Evolutionary conservation across 2,888 invertebrate species (phyloP), one percentile per base, ranked within the genome.

Genomic region (Stegophylla sp.): DNA sequence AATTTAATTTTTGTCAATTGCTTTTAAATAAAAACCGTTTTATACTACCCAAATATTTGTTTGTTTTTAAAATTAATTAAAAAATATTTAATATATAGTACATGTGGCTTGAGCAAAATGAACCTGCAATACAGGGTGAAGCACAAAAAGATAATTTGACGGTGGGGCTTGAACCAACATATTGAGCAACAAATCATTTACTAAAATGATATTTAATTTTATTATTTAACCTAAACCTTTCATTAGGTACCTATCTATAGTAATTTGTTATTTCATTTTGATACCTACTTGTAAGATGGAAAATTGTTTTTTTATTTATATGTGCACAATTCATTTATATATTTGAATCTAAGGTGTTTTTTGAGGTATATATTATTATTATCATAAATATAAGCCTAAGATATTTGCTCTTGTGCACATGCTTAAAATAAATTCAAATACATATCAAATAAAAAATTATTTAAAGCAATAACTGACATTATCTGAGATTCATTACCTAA

Each of bases 81-180:
- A n/a, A n/a, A 73, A 1, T 51, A 17, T 72, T 59, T n/a, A 13
- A 10, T 59, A 59, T 1, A 13, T 53, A n/a, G 9, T 56, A 56
- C 56, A 20, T 26, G n/a, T 76, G 51, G 23, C 41, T 51, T 23
- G 75, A 66, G 41, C 15, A 0, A 66, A 63, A 63, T 51, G 3
- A 34, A 71, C 43, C 51, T 79, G 79, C 79, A 34, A 79, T 51
- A 71, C 79, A 79, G 71, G 79, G 79, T 71, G 71, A 79, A 61
- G 41, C 71, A 61, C 13, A 53, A 53, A 66, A 53, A 64, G 41
- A 66, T 64, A 53, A 34, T 66, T 76, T 66, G 75, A 66, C 17
- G 15, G 74, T 51, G 23, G 51, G 26, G 64, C 53, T 56, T 76
- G 26, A 63, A 41, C 75, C 23, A 66, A 53, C 34, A 34, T 5